Evolutionary conservation across 35 echinoderm and acorn worm species (phyloP).

Genomic region (Lytechinus variegatus): DNA sequence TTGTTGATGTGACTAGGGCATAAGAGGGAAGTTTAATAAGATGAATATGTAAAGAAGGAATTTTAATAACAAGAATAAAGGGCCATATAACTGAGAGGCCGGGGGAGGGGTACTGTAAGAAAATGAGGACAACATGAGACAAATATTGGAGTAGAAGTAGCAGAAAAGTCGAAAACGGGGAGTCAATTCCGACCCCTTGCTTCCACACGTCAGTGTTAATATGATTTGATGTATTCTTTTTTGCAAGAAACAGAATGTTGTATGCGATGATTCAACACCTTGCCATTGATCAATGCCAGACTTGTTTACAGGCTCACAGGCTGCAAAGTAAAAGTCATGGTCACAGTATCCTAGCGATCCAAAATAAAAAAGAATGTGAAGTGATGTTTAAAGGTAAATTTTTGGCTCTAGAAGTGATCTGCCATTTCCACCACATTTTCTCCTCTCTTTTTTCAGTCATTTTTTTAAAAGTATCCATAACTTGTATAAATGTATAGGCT

Average conservation of each 20-base stretch:
- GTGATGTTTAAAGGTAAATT: not conserved
- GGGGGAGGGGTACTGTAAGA: too few relatives aligned
- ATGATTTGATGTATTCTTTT: not conserved
- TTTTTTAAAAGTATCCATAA: too few relatives aligned
- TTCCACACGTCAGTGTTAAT: slow-evolving; percentile 1
- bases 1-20: too few relatives aligned
- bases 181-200: not conserved
- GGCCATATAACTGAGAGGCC: too few relatives aligned
- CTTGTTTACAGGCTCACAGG: slow-evolving; percentile 4
- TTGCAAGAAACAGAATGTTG: slow-evolving; percentile 11
- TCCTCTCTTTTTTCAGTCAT: too few relatives aligned
- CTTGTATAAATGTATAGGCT: too few relatives aligned
- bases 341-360: not conserved
- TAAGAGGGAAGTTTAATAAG: too few relatives aligned
- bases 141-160: not conserved
- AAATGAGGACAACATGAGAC: too few relatives aligned
- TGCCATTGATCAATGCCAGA: slow-evolving; percentile 19
- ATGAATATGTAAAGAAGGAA: too few relatives aligned
- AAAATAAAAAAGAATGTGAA: not conserved
- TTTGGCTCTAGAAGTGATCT: not conserved
- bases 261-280: slow-evolving; percentile 29
- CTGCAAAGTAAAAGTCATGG: slow-evolving; percentile 30
- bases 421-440: not conserved
- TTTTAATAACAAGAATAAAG: too few relatives aligned
- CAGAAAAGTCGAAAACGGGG: not conserved